These are phyloP conservation scores for Ptyas mucosa DNA, from an alignment of 2,113 vertebrate genomes.

Conservation along the genomic window DNA sequence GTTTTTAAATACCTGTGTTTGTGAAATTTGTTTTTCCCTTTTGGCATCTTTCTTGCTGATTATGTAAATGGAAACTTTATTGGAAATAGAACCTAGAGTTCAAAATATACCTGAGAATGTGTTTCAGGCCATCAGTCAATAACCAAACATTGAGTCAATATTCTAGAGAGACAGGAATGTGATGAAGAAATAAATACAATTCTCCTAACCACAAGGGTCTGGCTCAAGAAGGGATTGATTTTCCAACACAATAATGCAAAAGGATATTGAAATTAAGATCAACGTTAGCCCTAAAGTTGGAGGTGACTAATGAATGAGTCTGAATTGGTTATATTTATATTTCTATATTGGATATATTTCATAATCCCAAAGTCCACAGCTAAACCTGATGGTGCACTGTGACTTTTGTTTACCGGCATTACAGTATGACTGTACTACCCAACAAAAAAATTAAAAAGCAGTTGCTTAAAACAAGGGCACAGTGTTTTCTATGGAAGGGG, in stretches of 20 bases:
- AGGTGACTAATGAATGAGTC: neutral
- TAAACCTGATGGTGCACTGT: fast-evolving
- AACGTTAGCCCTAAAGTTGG: neutral
- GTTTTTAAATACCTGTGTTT: neutral
- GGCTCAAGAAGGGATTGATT: neutral
- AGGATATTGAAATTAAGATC: fast-evolving
- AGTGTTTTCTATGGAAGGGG: neutral
- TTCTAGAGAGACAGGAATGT: neutral
- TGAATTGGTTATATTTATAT: too few species aligned
- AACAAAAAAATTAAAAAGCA: neutral
- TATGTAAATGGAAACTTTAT: neutral
- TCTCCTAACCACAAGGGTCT: neutral
- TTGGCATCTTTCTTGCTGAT: neutral
- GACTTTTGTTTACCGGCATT: neutral
- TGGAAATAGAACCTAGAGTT: neutral
- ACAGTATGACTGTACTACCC: neutral
- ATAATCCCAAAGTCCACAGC: neutral
- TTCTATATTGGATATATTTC: neutral
- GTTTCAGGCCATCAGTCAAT: neutral
- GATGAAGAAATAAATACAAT: neutral
- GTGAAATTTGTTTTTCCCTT: neutral
- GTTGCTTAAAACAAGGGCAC: neutral
- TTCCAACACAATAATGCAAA: neutral
- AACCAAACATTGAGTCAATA: neutral
- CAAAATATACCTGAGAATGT: neutral